These are phyloP conservation scores for Odontamblyopus lacepedii DNA, from an alignment of 2,797 vertebrate species.

Conservation along the genomic window DNA sequence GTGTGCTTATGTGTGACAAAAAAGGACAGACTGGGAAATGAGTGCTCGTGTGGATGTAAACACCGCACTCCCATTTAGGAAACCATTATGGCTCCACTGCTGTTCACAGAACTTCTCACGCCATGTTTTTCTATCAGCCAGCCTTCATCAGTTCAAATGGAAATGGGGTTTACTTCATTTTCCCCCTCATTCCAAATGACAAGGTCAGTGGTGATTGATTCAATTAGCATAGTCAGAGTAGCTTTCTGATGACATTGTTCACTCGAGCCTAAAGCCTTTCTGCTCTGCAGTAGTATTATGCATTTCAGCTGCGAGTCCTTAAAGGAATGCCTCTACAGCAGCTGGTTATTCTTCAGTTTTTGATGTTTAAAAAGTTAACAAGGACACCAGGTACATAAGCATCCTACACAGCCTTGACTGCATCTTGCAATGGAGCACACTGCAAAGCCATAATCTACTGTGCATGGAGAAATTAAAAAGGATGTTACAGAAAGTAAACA, in stretches of 20 bases:
- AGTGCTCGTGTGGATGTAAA: constrained; percentile 31
- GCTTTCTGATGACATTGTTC: constrained; percentile 29
- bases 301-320: not conserved
- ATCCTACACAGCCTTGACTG: not conserved
- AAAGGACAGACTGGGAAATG: constrained; percentile 30
- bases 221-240: constrained; percentile 56
- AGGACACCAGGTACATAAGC: not conserved
- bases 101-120: constrained; percentile 35
- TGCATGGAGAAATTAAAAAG: not conserved
- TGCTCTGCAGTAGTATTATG: not conserved
- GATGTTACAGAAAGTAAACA: not conserved
- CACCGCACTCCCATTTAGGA: constrained; percentile 46
- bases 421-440: not conserved
- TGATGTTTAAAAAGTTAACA: not conserved
- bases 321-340: not conserved
- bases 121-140: constrained; percentile 61
- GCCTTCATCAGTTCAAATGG: constrained; percentile 65
- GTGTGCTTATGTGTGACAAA: constrained; percentile 28
- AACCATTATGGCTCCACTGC: constrained; percentile 52
- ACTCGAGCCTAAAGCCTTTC: constrained; percentile 14
- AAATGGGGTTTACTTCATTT: constrained; percentile 65
- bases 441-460: not conserved
- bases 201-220: constrained; percentile 61
- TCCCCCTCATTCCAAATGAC: constrained; percentile 57
- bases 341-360: not conserved